Evolutionary conservation across 2,888 invertebrate genomes (phyloP).

Genomic region (Acrobasis repandana): DNA sequence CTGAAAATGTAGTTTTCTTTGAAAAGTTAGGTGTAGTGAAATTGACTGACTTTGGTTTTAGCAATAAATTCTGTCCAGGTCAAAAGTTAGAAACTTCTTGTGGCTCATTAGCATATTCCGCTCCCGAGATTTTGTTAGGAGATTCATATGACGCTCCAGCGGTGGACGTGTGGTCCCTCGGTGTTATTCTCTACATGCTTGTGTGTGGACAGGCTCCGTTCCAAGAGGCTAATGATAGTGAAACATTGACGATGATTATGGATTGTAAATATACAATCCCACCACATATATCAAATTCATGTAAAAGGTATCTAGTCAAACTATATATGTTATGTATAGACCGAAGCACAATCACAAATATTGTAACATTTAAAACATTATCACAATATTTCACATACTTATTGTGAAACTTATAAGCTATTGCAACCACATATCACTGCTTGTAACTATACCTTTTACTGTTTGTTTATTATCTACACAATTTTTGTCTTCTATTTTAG

Average conservation of each 20-base stretch:
- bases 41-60: constrained; percentile 98
- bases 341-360: too few species aligned
- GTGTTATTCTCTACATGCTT: constrained; percentile 99
- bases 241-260: constrained; percentile 99
- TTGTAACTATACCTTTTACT: too few species aligned
- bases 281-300: constrained; percentile 91
- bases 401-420: too few species aligned
- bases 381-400: too few species aligned
- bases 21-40: constrained; percentile 98
- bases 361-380: too few species aligned
- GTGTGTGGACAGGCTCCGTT: constrained; percentile 99
- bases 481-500: constrained; percentile 60
- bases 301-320: constrained; percentile 85
- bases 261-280: constrained; percentile 99
- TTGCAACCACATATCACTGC: too few species aligned
- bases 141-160: constrained; percentile 99
- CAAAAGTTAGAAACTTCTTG: constrained; percentile 99
- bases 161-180: constrained; percentile 99
- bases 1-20: constrained; percentile 99
- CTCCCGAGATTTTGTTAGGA: constrained; percentile 98
- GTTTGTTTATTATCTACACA: background rate
- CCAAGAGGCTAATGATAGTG: constrained; percentile 99
- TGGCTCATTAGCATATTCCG: constrained; percentile 99
- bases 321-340: too few species aligned
- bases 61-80: constrained; percentile 98